Base-by-base conservation (phyloP, 2,797 vertebrate genomes). In the Bradypodion pumilum region DNA sequence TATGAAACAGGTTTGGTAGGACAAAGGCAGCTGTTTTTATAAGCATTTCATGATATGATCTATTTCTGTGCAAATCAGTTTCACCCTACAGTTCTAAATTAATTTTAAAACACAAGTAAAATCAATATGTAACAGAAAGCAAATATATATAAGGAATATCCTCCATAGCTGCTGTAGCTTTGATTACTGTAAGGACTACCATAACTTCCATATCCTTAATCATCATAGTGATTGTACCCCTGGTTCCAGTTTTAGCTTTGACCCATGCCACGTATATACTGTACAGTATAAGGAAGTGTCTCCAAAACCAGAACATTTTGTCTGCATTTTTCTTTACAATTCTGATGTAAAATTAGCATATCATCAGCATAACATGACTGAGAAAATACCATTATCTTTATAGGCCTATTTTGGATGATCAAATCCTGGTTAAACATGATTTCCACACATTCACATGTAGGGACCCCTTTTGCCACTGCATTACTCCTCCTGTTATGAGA, bases 201-300 rank as follows among this genome's bases (percentile, higher is more conserved):
- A 88, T 97, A 97, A 94, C 96, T 95, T 83, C 97, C 97, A 68
- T 98, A 98, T 90, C 96, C 97, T 96, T 97, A 97, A 94, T 97
- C 97, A 1, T 97, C 97, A 87, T 97, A 97, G 93, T 95, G 97
- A 92, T 96, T 97, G 93, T 96, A 97, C 85, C 96, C 97, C 93
- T 98, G 97, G 93, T 96, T 97, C 96, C 97, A 98, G 93, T 95
- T 97, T 85, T 97, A 96, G 90, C 95, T 95, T 94, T 97, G 97
- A 91, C 97, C 97, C 62, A n/a, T n/a, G n/a, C n/a, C n/a, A n/a
- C n/a, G n/a, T n/a, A n/a, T n/a, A n/a, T n/a, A n/a, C n/a, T n/a
- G n/a, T n/a, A n/a, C n/a, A n/a, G n/a, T 72, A 40, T 29, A 46
- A 56, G 21, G 70, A 7, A 72, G 16, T 13, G 29, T 29, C 49